Evolutionary conservation across 2,888 invertebrate species (phyloP), one percentile per base, ranked within the genome.

Genomic region (Malthinus flaveolus): DNA sequence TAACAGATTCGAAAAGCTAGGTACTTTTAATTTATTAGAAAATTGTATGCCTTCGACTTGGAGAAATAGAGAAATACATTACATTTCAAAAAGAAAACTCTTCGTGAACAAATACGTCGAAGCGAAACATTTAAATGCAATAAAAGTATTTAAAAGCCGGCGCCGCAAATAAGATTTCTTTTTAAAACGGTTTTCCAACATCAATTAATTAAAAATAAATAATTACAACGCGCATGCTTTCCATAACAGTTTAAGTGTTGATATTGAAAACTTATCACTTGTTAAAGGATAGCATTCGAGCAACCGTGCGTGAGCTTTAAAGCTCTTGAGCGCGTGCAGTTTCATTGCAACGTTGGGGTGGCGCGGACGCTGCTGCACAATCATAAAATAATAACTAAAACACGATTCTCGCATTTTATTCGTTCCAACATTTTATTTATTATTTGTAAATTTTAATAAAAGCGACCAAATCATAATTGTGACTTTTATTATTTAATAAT

Each of bases 301-400:
- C 45, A 56, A 50, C 56, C 56, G 56, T 59, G 56, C 59, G 54
- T 51, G 59, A 59, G 61, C 53, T 58, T 58, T 53, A 53, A 39
- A 39, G 55, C 49, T 55, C 52, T 39, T 35, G 44, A 54, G 54
- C 59, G 61, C 61, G 59, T 59, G 64, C 58, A 60, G 64, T 64
- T 54, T 55, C 39, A 49, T 35, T 52, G 33, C 34, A 36, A 33
- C 56, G 42, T 34, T 45, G 48, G 49, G 37, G 32, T 37, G 31
- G 48, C 32, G 52, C 60, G 60, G 56, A 46, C 50, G 48, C 42
- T 15, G 9, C 45, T 12, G 13, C 8, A 7, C 12, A 32, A 11
- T 9, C 23, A 23, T 23, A 23, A 23, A 23, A 23, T 23, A 23
- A 12, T 33, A 9, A n/a, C 8, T 34, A 45, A 53, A 23, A 35